A percentile compares a stretch with the other conserved stretches of the same genome.
phyloP scores from a whole-genome alignment of 2,113 vertebrate genomes.

The Pseudonaja textilis region DNA sequence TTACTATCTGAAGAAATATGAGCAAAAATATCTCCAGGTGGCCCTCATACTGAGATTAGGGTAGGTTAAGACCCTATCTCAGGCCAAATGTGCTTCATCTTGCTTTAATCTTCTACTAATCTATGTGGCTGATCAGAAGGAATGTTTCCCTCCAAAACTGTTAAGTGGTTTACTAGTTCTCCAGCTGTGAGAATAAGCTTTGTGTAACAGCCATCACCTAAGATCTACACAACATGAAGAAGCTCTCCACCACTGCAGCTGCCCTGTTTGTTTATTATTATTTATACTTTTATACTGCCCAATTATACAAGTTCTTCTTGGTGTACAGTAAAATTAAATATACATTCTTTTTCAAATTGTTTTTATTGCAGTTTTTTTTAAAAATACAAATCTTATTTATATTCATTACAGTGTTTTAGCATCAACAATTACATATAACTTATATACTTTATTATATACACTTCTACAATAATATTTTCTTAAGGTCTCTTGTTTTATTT shows the following conservation, averaged over 20 bases:
- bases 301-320: background rate
- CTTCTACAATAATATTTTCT: no score
- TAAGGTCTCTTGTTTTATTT: no score
- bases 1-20: background rate
- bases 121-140: background rate
- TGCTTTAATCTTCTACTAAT: background rate
- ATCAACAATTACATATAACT: no score
- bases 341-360: background rate
- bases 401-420: no score
- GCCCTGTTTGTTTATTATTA: background rate
- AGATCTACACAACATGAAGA: background rate
- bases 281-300: background rate
- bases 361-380: no score
- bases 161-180: background rate
- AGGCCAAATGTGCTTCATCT: background rate
- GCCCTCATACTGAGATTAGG: background rate
- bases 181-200: background rate
- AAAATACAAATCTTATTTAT: no score
- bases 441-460: no score
- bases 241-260: background rate
- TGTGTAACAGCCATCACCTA: background rate
- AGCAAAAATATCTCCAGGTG: background rate
- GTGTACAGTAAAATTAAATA: background rate
- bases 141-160: background rate
- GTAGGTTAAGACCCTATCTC: background rate